Percentiles rank a stretch among this genome's conserved stretches.
phyloP scores from a whole-genome alignment of 2,113 vertebrate genomes.

The Agapornis roseicollis region DNA sequence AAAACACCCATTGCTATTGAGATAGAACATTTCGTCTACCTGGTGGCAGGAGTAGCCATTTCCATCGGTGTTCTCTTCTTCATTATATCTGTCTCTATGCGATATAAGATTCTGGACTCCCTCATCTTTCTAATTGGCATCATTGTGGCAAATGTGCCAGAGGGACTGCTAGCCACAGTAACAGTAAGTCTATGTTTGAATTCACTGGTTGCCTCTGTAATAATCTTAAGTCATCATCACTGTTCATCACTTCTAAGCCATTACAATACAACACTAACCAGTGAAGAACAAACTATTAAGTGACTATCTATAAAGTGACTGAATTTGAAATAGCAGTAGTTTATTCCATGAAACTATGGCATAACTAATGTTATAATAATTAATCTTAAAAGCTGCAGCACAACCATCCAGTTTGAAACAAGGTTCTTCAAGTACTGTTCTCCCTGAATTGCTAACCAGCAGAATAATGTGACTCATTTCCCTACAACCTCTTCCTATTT shows the following conservation, averaged over 20 bases:
- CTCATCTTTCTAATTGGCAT: conserved; percentile 85
- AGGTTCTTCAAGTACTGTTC: not conserved
- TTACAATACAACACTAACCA: not conserved
- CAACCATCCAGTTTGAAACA: not conserved
- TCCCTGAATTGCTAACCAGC: not conserved
- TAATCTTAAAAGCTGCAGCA: not conserved
- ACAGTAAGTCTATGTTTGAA: conserved; percentile 67
- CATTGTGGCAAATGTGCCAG: conserved; percentile 83
- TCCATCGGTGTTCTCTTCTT: conserved; percentile 79
- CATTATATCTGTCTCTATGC: conserved; percentile 76
- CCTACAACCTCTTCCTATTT: not conserved
- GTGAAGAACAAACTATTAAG: not conserved
- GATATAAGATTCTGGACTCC: conserved; percentile 73
- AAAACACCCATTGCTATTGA: conserved; percentile 81
- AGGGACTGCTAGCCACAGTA: conserved; percentile 81
- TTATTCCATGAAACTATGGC: not conserved
- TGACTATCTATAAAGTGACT: not conserved
- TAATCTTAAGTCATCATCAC: not conserved
- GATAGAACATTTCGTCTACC: conserved; percentile 81
- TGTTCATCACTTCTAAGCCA: not conserved
- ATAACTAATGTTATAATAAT: not conserved
- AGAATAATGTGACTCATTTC: not conserved
- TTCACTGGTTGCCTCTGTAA: not conserved
- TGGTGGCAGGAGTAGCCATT: conserved; percentile 78
- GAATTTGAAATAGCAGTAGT: not conserved